A percentile compares a stretch with the other conserved stretches of the same genome.
These are phyloP conservation scores for Drosophila hamatofila DNA, from an alignment of 2,888 invertebrate genomes.

Conservation along the genomic window DNA sequence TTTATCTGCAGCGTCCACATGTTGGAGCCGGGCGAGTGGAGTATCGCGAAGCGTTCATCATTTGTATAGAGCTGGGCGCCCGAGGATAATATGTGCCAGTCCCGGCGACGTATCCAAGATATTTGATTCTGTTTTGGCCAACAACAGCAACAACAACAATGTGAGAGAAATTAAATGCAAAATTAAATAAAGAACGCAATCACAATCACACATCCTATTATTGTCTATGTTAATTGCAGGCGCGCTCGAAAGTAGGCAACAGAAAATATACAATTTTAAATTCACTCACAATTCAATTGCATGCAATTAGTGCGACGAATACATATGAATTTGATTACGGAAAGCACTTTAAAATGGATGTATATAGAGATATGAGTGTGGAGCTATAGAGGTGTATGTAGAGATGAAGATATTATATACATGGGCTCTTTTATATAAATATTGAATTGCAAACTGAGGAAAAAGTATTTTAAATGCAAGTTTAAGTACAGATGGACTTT, in stretches of 20 bases:
- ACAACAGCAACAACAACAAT: slow-evolving; percentile 13
- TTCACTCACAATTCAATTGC: slow-evolving; percentile 23
- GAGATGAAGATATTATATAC: neutral
- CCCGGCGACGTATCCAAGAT: slow-evolving; percentile 95
- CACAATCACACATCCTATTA: slow-evolving; percentile 10
- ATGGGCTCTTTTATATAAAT: neutral
- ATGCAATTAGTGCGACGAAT: slow-evolving; percentile 57
- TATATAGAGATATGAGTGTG: neutral
- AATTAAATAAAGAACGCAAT: slow-evolving; percentile 6
- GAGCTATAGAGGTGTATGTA: neutral
- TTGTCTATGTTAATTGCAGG: slow-evolving; percentile 33
- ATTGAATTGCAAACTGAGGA: neutral
- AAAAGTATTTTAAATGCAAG: neutral
- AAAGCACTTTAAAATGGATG: slow-evolving; percentile 10
- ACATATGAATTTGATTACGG: slow-evolving; percentile 21
- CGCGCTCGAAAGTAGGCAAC: slow-evolving; percentile 50
- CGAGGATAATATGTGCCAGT: slow-evolving; percentile 97
- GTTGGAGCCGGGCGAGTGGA: slow-evolving; percentile 95
- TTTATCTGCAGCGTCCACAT: slow-evolving; percentile 98
- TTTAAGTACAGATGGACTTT: too few species aligned
- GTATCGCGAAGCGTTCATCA: slow-evolving; percentile 92
- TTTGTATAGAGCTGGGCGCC: slow-evolving; percentile 96
- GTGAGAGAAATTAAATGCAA: slow-evolving; percentile 20
- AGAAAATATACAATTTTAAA: slow-evolving; percentile 26
- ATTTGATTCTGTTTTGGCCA: slow-evolving; percentile 88